Conservation (phyloP, 2,888 invertebrate species). For the Hydropsyche betteni region DNA sequence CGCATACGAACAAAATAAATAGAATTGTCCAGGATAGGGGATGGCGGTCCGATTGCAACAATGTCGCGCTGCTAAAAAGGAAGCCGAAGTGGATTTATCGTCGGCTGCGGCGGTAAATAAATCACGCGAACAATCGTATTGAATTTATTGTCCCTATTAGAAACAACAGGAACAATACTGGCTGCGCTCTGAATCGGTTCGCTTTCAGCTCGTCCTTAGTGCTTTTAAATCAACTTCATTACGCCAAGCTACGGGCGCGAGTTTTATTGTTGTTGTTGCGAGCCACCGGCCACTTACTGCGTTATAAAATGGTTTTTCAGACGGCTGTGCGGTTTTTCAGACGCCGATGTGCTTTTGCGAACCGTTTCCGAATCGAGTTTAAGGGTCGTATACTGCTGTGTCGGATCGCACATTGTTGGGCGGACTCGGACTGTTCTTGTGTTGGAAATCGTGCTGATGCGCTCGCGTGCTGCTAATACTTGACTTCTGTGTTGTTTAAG, state of each 20-base stretch:
- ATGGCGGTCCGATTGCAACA: conserved; percentile 34
- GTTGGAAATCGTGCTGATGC: too few species aligned
- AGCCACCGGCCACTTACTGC: conserved; percentile 9
- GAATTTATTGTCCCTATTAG: conserved; percentile 50
- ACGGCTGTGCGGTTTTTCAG: too few species aligned
- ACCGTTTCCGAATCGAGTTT: too few species aligned
- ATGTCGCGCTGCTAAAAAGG: conserved; percentile 33
- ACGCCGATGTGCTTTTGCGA: too few species aligned
- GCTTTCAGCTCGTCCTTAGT: conserved; percentile 47
- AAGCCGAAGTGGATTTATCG: conserved; percentile 37
- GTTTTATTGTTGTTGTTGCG: conserved; percentile 29
- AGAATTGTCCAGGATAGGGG: too few species aligned
- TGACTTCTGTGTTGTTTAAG: too few species aligned
- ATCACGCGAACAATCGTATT: conserved; percentile 49
- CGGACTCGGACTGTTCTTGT: too few species aligned
- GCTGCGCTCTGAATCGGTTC: conserved; percentile 40
- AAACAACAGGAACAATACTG: conserved; percentile 48
- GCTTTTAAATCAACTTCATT: conserved; percentile 43
- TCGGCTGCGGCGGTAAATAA: conserved; percentile 43
- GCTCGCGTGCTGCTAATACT: too few species aligned
- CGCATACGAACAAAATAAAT: too few species aligned
- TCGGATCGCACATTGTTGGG: too few species aligned
- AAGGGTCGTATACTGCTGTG: too few species aligned
- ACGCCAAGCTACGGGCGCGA: conserved; percentile 24
- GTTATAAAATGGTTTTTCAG: conserved; percentile 7